These are phyloP conservation scores for Drosophila persimilis DNA, from an alignment of 1,140 invertebrate genomes.

Conservation along the genomic window DNA sequence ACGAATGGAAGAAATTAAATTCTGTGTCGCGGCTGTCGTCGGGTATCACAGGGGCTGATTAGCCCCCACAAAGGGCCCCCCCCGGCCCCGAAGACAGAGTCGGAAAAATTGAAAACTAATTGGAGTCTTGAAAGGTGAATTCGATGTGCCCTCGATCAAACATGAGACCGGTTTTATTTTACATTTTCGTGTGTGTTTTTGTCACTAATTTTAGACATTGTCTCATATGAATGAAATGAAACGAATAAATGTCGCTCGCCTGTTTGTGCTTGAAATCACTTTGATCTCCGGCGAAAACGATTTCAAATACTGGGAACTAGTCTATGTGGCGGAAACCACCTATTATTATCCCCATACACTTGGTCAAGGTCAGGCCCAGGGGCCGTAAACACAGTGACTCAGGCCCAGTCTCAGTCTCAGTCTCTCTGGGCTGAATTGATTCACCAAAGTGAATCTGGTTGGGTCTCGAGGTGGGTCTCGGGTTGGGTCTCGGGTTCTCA, in stretches of 20 bases:
- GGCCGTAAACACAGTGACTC: slow-evolving; percentile 23
- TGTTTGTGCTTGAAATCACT: slow-evolving; percentile 33
- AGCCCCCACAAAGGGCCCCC: slow-evolving; percentile 20
- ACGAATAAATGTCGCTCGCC: slow-evolving; percentile 36
- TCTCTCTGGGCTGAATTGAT: slow-evolving; percentile 17
- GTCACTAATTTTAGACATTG: slow-evolving; percentile 68
- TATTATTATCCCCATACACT: slow-evolving; percentile 37
- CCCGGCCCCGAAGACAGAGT: no score
- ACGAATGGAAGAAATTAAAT: slow-evolving; percentile 56
- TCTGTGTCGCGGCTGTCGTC: slow-evolving; percentile 42
- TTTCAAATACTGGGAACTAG: slow-evolving; percentile 39
- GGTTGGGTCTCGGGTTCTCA: no score
- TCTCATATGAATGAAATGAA: slow-evolving; percentile 54
- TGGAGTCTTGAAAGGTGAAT: slow-evolving; percentile 39
- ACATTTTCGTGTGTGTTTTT: slow-evolving; percentile 18
- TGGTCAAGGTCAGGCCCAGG: slow-evolving; percentile 60
- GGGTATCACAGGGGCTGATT: slow-evolving; percentile 44
- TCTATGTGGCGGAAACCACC: slow-evolving; percentile 26
- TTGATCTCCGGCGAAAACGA: slow-evolving; percentile 17
- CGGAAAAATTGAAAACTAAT: slow-evolving; percentile 55
- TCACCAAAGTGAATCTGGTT: slow-evolving; percentile 10
- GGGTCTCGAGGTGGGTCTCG: no score
- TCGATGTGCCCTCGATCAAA: slow-evolving; percentile 20
- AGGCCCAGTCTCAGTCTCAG: slow-evolving; percentile 1
- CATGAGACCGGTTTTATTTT: slow-evolving; percentile 50